Evolutionary conservation across 2,888 invertebrate genomes (phyloP), one percentile per base, ranked within the genome.

Genomic region (Agrotis segetum): DNA sequence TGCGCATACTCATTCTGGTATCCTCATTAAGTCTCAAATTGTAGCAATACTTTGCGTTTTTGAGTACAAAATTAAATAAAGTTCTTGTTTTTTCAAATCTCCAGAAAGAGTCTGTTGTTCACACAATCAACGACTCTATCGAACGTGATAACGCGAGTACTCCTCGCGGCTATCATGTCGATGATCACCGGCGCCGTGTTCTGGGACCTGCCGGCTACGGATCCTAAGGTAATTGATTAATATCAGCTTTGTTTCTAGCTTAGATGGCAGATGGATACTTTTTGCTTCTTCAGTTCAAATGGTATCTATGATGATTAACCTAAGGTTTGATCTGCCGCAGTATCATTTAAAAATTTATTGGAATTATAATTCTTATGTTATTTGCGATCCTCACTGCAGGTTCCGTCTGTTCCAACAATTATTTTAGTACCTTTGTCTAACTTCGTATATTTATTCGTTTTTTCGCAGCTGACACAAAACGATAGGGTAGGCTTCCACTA

Each of bases 401-500:
- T n/a, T 29, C 21, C 5, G 34, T 34, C 13, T 34, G n/a, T 13
- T 34, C 6, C 2, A n/a, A 13, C 7, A n/a, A 13, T 34, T 13
- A 29, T 24, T 46, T 55, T n/a, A 0, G 14, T 50, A 24, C 5
- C 2, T 24, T 11, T 24, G n/a, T 14, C 19, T 17, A n/a, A 34
- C 4, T 49, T 49, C 7, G n/a, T 19, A 34, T 58, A 14, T n/a
- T 16, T 7, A 70, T 52, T 11, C 17, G 4, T 47, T 67, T 64
- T 77, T 65, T 21, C 40, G 2, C 97, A 98, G 94, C 89, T 98
- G 63, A 96, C 97, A 53, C 96, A 98, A 85, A 97, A 98, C 91
- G 98, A 98, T 90, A 96, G 99, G 71, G 92, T 98, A 72, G 99
- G 99, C n/a, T 98, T 98, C 91, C 98, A 99, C 91, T 98, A 98